These are phyloP conservation scores for Ophioninae sp. DNA, from an alignment of 2,888 invertebrate species.

Conservation along the genomic window DNA sequence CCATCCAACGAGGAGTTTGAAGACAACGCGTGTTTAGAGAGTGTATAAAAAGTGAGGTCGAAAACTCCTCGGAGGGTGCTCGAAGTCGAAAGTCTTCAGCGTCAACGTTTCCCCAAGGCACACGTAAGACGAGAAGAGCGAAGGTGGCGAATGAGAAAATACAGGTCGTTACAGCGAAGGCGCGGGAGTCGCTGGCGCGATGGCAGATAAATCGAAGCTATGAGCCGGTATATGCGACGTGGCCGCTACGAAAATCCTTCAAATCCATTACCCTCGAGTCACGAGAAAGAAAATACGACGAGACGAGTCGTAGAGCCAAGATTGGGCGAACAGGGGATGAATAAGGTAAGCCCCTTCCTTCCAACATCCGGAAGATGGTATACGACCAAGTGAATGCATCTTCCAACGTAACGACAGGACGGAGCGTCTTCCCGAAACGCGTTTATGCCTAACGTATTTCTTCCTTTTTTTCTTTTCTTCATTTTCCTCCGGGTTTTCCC, in stretches of 20 bases:
- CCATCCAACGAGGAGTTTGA: too few species aligned
- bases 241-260: conserved; percentile 55
- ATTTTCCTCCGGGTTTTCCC: not conserved
- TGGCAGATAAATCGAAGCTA: conserved; percentile 63
- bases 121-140: not conserved
- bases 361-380: not conserved
- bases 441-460: conserved; percentile 1
- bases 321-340: conserved; percentile 8
- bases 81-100: not conserved
- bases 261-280: conserved; percentile 62
- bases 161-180: conserved; percentile 52
- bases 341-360: conserved; percentile 22
- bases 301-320: conserved; percentile 19
- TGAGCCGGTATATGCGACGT: conserved; percentile 42
- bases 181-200: conserved; percentile 32
- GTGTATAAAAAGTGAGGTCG: too few species aligned
- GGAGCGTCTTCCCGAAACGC: conserved; percentile 8
- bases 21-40: too few species aligned
- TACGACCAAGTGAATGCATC: conserved; percentile 4
- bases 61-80: not conserved
- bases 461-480: conserved; percentile 5
- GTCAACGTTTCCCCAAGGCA: not conserved
- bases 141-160: conserved; percentile 51
- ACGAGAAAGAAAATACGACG: conserved; percentile 39
- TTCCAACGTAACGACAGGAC: conserved; percentile 4